phyloP scores from a whole-genome alignment of 2,888 invertebrate species.

The Stenodera caucasica region DNA sequence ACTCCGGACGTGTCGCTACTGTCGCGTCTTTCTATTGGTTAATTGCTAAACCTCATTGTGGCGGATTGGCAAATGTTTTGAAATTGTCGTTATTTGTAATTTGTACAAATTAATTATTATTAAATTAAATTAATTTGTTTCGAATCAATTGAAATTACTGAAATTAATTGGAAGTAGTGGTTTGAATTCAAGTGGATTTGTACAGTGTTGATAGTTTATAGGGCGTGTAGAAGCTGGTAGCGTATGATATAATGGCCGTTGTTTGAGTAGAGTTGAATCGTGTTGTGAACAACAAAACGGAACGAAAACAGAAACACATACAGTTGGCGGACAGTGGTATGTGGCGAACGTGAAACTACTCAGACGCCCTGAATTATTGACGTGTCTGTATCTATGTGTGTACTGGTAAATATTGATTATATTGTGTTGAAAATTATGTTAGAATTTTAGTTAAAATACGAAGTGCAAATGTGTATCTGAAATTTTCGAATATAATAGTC shows the following conservation, averaged over 20 bases:
- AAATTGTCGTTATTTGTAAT: conserved; percentile 46
- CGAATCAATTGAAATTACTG: not conserved
- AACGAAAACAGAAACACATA: conserved; percentile 49
- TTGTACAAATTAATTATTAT: conserved; percentile 14
- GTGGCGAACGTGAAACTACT: conserved; percentile 27
- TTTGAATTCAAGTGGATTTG: conserved; percentile 13
- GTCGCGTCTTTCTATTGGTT: conserved; percentile 43
- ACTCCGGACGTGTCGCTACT: not conserved
- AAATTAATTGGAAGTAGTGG: not conserved
- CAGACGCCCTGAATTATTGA: conserved; percentile 31
- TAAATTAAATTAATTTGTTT: not conserved
- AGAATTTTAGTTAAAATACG: too few relatives aligned
- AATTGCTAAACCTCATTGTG: conserved; percentile 46
- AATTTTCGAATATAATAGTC: not conserved
- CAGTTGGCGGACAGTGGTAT: conserved; percentile 51
- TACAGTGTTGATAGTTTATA: conserved; percentile 27
- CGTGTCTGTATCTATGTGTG: conserved; percentile 32
- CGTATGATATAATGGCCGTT: conserved; percentile 50
- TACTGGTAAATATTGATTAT: conserved; percentile 12
- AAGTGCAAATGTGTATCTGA: not conserved
- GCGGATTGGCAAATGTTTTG: conserved; percentile 51
- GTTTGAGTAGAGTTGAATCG: conserved; percentile 32
- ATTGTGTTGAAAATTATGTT: too few relatives aligned
- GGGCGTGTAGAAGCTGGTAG: conserved; percentile 46
- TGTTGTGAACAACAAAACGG: too few relatives aligned